Evolutionary conservation across 2,113 vertebrate species (phyloP), one percentile per base, ranked within the genome.

Genomic region (Gnathonemus longibarbis): DNA sequence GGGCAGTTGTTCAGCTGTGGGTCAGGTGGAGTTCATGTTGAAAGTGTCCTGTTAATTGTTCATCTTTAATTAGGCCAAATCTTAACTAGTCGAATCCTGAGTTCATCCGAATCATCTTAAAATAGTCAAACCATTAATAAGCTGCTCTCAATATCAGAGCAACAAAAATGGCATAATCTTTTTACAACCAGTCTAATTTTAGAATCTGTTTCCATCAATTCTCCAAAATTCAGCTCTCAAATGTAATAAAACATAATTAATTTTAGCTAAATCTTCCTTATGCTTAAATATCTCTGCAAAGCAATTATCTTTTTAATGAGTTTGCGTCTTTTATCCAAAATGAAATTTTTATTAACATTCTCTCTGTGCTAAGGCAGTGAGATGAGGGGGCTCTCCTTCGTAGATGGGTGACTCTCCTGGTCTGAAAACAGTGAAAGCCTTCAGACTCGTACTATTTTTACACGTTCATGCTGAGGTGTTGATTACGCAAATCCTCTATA

Each of bases 221-320:
- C 87, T 88, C 87, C 35, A 86, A 53, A 42, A 88, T 83, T 70
- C 90, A 80, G 86, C 87, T 90, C 70, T 80, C 87, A 90, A 84
- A 90, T 88, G 87, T 90, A 90, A 90, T 90, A 90, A 90, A 90
- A 84, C 74, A 88, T 84, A 90, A 90, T 90, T 90, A 88, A 88
- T 90, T 90, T 90, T 83, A 88, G 87, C 42, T 48, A 49, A 88
- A 90, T 88, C 90, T 83, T 87, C 74, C 87, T 58, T 56, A 90
- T 83, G 86, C 66, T 90, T 77, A 90, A 88, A 87, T 87, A 88
- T 90, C 85, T 77, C 62, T 80, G 85, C 90, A 39, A 90, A 88
- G 90, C 86, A 90, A 90, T 90, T 90, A 90, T 90, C 90, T 90
- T 87, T 90, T 66, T 83, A 90, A 90, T 90, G 90, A 90, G 86